Base-by-base conservation (phyloP, 2,888 invertebrate species). In the Tyria jacobaeae region DNA sequence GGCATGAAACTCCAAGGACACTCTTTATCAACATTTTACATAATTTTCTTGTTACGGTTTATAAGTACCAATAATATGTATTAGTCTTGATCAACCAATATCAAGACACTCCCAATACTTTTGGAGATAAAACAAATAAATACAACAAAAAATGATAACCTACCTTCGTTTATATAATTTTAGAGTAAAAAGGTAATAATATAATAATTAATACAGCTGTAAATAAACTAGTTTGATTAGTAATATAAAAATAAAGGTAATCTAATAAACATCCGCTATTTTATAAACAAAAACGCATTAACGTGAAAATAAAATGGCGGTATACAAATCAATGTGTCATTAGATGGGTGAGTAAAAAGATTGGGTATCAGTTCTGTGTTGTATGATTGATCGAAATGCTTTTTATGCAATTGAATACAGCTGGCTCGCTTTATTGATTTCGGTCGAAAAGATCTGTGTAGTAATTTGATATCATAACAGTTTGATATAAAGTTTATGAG, bases 311-410 rank as follows among this genome's bases (percentile, higher is more conserved):
- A 58, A 58, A 60, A 60, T 47, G 35, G 51, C 37, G 47, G 52
- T 25, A 52, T n/a, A 61, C 39, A 52, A 70, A 71, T 71, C 71
- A 67, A 72, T 71, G 60, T 60, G 57, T 58, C 47, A 39, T 61
- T 27, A 15, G 49, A 54, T 41, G 57, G 35, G 15, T 21, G 9
- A n/a, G 24, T 25, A 74, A 71, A 71, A 71, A 61, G 44, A 54
- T 35, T 35, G 6, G 53, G 31, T 50, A 47, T 66, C 63, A 60
- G 61, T 34, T 17, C 4, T 48, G 49, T 53, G 14, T 14, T 17
- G 9, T 37, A 58, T 64, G 64, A 74, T 71, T 60, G 68, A 70
- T 73, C 48, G 67, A 17, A 35, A 34, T 9, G 24, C 24, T 57
- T 57, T 55, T 55, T 55, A 31, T 34, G n/a, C 15, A 9, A 9